phyloP scores from a whole-genome alignment of 2,113 vertebrate species.

The Petromus typicus region DNA sequence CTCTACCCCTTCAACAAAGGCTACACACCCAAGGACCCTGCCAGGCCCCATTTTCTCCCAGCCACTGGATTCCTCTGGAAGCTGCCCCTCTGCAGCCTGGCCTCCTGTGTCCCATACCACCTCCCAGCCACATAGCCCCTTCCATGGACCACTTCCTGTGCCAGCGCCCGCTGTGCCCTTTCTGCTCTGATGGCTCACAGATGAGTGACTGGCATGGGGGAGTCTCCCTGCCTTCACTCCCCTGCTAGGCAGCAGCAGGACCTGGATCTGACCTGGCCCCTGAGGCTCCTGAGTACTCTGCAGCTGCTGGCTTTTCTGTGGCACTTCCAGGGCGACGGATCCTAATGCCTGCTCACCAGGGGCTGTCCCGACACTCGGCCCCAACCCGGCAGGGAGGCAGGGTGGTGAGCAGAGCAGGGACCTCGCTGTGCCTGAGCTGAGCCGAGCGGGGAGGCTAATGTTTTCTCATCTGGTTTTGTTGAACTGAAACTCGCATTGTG shows the following conservation, averaged over 20 bases:
- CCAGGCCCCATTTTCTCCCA: background rate
- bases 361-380: background rate
- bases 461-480: slow-evolving; percentile 85
- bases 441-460: slow-evolving; percentile 60
- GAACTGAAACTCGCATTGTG: slow-evolving; percentile 40
- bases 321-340: background rate
- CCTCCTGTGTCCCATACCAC: background rate
- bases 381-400: background rate
- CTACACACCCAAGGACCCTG: background rate
- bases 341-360: background rate
- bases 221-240: background rate
- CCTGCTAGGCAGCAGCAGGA: background rate
- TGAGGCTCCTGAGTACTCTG: background rate
- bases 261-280: background rate
- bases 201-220: background rate
- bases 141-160: background rate
- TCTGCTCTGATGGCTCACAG: background rate
- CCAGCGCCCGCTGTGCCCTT: background rate
- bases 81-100: background rate
- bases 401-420: background rate
- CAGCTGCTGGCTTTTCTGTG: background rate
- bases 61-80: background rate
- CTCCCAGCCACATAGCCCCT: background rate
- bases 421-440: slow-evolving; percentile 56
- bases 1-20: background rate